Evolutionary conservation across 2,888 invertebrate species (phyloP), one percentile per base, ranked within the genome.

Genomic region (Crioceris asparagi): DNA sequence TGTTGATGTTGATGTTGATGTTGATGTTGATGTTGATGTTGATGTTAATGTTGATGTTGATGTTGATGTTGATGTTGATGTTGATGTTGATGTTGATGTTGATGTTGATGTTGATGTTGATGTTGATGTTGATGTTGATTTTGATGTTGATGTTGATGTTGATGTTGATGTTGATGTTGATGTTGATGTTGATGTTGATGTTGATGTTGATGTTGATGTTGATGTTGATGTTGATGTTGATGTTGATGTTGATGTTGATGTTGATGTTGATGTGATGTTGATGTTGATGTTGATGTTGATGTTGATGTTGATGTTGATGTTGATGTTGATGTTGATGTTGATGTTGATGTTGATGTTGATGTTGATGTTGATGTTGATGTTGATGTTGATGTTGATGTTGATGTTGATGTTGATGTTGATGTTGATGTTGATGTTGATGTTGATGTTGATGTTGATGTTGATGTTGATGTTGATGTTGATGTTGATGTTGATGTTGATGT

Each of bases 241-340:
- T 27, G n/a, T 11, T 27, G 27, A 27, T 27, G n/a, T 11, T 27
- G n/a, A 27, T n/a, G n/a, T n/a, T n/a, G n/a, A n/a, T n/a, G n/a
- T n/a, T n/a, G n/a, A n/a, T n/a, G n/a, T n/a, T n/a, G n/a, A n/a
- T n/a, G n/a, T n/a, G n/a, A n/a, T n/a, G n/a, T n/a, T n/a, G n/a
- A n/a, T n/a, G n/a, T n/a, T 27, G 27, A 27, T 27, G n/a, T 11
- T 27, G n/a, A 27, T 27, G 27, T 11, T 27, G n/a, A 27, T 27
- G n/a, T 11, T 27, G 27, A 27, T 27, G n/a, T 11, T 27, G n/a
- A 27, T 27, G 27, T 11, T 27, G 12, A 27, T 27, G n/a, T 11
- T 27, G 27, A 27, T 27, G 12, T 11, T 27, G n/a, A 27, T 27
- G 27, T 11, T 27, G 12, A 27, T 27, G n/a, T 11, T 27, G 27